A percentile compares a stretch with the other conserved stretches of the same genome.
Conservation (phyloP, 2,797 vertebrate genomes). For the Acipenser ruthenus region DNA sequence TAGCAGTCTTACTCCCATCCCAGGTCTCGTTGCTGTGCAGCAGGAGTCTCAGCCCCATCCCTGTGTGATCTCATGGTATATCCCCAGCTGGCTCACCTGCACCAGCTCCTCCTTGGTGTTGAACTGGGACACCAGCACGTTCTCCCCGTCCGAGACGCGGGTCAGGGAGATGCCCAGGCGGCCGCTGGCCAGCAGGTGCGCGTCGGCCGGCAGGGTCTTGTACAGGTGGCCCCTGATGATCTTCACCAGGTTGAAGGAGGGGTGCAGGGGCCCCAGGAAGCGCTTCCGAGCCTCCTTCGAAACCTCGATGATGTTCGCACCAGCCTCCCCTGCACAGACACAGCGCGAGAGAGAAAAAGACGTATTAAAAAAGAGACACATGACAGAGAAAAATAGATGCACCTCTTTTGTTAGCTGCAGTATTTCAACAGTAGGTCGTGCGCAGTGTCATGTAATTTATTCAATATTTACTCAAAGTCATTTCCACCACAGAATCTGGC, state of each 20-base stretch:
- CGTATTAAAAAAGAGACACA: too few species aligned
- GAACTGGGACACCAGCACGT: slow-evolving; percentile 81
- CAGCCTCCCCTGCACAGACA: slow-evolving; percentile 67
- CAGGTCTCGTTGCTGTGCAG: too few species aligned
- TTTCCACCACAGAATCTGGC: too few species aligned
- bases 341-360: not conserved
- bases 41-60: too few species aligned
- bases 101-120: slow-evolving; percentile 83
- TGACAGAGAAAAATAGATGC: too few species aligned
- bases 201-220: slow-evolving; percentile 62
- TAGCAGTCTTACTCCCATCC: too few species aligned
- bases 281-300: slow-evolving; percentile 91
- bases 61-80: too few species aligned
- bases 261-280: slow-evolving; percentile 87
- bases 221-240: slow-evolving; percentile 65
- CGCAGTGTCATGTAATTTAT: too few species aligned
- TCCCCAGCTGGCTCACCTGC: slow-evolving; percentile 58
- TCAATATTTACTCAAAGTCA: too few species aligned
- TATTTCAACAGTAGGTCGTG: too few species aligned
- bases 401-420: too few species aligned
- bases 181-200: slow-evolving; percentile 63
- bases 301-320: slow-evolving; percentile 80
- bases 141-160: slow-evolving; percentile 86
- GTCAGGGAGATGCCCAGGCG: slow-evolving; percentile 90
- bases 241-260: slow-evolving; percentile 92